Percentiles rank a stretch among this genome's conserved stretches.
Conservation (phyloP, 2,113 vertebrate species). For the Tenebrosternarchus preto region DNA sequence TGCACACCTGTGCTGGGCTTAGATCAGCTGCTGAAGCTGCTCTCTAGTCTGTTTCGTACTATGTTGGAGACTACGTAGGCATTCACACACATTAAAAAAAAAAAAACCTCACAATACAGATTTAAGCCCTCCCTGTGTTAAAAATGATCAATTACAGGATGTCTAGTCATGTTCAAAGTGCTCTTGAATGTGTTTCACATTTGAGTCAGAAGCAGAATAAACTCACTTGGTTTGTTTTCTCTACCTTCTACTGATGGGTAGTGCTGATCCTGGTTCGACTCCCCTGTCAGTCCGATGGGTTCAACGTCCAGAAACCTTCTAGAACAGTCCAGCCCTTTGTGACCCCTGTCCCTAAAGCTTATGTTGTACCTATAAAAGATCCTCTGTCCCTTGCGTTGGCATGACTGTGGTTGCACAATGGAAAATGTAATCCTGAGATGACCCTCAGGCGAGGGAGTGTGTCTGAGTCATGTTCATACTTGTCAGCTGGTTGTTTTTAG, state of each 20-base stretch:
- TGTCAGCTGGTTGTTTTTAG: slow-evolving; percentile 21
- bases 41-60: no score
- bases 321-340: no score
- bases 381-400: not conserved
- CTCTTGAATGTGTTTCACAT: not conserved
- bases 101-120: not conserved
- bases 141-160: no score
- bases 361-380: not conserved
- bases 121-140: no score
- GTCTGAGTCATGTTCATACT: not conserved
- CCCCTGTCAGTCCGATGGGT: no score
- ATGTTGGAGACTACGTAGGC: no score
- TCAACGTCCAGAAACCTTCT: no score
- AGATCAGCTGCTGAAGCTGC: no score
- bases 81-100: no score
- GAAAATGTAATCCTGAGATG: not conserved
- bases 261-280: no score
- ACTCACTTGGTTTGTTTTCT: not conserved
- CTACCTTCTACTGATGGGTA: not conserved
- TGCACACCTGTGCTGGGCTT: no score
- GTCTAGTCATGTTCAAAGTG: no score
- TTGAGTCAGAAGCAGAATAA: not conserved
- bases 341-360: not conserved
- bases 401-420: not conserved
- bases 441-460: not conserved